A percentile compares a stretch with the other conserved stretches of the same genome.
Evolutionary conservation across 2,113 vertebrate genomes (phyloP).

Genomic region (Malaclemys terrapin): DNA sequence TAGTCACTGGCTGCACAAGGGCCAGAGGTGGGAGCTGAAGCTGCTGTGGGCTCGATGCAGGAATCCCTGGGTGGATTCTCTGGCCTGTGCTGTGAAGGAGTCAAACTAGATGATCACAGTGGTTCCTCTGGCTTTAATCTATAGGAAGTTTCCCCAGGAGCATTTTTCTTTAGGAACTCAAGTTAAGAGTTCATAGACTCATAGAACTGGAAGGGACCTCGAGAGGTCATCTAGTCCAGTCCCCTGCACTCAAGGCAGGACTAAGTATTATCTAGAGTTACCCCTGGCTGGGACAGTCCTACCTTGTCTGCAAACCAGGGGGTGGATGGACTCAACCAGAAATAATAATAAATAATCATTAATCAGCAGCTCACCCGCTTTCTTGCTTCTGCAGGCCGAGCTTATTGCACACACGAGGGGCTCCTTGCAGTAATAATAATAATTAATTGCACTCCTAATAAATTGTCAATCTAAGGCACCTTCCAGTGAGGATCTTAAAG

Average conservation of each 20-base stretch:
- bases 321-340: neutral
- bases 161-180: neutral
- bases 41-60: too few species aligned
- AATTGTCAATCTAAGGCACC: neutral
- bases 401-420: neutral
- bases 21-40: neutral
- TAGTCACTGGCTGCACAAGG: neutral
- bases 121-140: neutral
- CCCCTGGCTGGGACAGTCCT: rapidly evolving
- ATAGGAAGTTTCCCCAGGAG: neutral
- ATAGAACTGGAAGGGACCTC: too few species aligned
- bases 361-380: neutral
- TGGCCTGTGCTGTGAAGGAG: neutral
- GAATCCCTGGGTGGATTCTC: neutral
- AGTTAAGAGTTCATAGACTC: too few species aligned
- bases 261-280: too few species aligned
- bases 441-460: neutral
- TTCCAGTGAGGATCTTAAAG: neutral
- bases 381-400: neutral
- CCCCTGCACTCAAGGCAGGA: too few species aligned
- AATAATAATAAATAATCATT: neutral
- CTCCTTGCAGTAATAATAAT: neutral
- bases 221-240: too few species aligned
- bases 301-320: neutral
- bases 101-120: neutral